Evolutionary conservation across 2,888 invertebrate genomes (phyloP).

Genomic region (Carpatolechia fugitivella): DNA sequence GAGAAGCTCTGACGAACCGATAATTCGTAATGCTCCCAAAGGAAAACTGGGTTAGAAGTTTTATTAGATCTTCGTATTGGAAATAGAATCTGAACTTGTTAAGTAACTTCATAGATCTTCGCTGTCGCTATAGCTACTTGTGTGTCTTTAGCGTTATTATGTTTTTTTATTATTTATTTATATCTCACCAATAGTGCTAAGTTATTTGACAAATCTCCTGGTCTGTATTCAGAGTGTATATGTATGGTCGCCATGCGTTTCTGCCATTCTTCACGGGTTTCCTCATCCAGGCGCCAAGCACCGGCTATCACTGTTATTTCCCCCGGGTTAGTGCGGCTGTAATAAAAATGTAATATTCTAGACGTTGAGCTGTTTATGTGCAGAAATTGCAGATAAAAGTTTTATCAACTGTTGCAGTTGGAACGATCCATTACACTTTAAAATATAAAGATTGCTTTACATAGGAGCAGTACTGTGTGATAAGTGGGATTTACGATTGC

Average conservation of each 20-base stretch:
- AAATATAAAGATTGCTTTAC: too few species aligned
- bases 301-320: constrained; percentile 55
- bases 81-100: too few species aligned
- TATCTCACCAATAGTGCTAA: constrained; percentile 56
- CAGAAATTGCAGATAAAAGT: background rate
- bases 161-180: too few species aligned
- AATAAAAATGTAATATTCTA: background rate
- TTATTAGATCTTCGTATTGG: background rate
- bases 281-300: constrained; percentile 50
- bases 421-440: too few species aligned
- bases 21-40: background rate
- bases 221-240: constrained; percentile 48
- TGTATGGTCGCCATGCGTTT: constrained; percentile 45
- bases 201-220: constrained; percentile 47
- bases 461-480: too few species aligned
- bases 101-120: too few species aligned
- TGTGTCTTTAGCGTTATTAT: too few species aligned
- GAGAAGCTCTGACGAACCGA: background rate
- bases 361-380: background rate
- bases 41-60: background rate
- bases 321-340: constrained; percentile 40
- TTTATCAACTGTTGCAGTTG: background rate
- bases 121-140: too few species aligned
- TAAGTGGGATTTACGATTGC: too few species aligned
- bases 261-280: constrained; percentile 30